Evolutionary conservation across 2,113 vertebrate genomes (phyloP), one percentile per base, ranked within the genome.

Genomic region (Cromileptes altivelis): DNA sequence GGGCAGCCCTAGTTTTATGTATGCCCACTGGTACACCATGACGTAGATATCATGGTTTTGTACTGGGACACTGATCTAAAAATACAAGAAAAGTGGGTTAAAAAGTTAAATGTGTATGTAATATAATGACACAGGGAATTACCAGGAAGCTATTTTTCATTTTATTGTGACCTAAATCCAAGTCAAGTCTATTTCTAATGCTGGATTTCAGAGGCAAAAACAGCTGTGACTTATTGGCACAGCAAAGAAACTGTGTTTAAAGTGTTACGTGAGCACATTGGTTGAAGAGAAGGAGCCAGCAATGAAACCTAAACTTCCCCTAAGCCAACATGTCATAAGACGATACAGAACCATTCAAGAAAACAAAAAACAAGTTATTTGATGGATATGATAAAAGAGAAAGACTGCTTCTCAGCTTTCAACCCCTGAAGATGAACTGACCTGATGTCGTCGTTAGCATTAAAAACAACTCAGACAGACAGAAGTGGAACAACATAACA

Each of bases 391-490:
- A 75, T 70, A 23, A 76, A 47, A 82, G 55, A 2, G 11, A 64
- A 8, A 57, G 12, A 50, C 37, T 25, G 12, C 47, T 65, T 75
- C 73, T 12, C 25, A 61, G 49, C 45, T 42, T 42, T 33, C 30
- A 19, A 21, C 21, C 70, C 27, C 49, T 64, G 56, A 63, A 57
- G 21, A 63, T 60, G 50, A 74, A 40, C 49, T 63, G 21, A 85
- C 58, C 42, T n/a, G 30, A 23, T n/a, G 40, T 50, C 6, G 27
- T 8, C 53, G 21, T 57, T 40, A 45, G 33, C 11, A 6, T 75
- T 47, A 25, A 25, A 25, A 53, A n/a, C 23, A 57, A 5, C 19
- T 61, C 71, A 58, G 30, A 40, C 5, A 30, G 52, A 19, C 45
- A 27, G 25, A 72, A 72, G 23, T n/a, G 13, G 25, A 77, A 50